Evolutionary conservation across 1,140 invertebrate genomes (phyloP).

Genomic region (Galendromus occidentalis): DNA sequence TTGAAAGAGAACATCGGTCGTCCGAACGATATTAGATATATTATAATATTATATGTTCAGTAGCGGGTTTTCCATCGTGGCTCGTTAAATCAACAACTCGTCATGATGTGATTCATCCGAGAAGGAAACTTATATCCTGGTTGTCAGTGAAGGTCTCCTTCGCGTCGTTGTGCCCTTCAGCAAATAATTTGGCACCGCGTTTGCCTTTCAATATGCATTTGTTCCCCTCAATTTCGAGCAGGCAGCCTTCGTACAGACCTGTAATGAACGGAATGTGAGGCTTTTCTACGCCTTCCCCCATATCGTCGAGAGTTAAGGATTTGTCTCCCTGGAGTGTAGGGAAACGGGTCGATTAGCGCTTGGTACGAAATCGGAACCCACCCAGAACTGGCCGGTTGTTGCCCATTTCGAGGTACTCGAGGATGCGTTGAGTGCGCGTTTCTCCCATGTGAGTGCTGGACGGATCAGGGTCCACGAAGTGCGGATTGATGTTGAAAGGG

Average conservation of each 20-base stretch:
- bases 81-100: too few species aligned
- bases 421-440: constrained; percentile 21
- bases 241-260: background rate
- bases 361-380: background rate
- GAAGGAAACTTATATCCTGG: background rate
- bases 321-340: too few species aligned
- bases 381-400: background rate
- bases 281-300: too few species aligned
- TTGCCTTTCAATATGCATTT: background rate
- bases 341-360: too few species aligned
- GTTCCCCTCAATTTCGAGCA: background rate
- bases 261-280: background rate
- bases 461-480: constrained; percentile 46
- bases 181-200: background rate
- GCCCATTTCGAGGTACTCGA: background rate
- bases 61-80: too few species aligned
- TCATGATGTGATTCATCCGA: background rate
- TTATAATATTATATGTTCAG: too few species aligned
- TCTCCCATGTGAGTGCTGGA: constrained; percentile 48
- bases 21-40: too few species aligned
- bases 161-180: background rate
- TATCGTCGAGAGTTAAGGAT: too few species aligned
- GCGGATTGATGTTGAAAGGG: constrained; percentile 43
- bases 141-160: background rate
- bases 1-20: too few species aligned